These are phyloP conservation scores for Magallana nippona DNA, from an alignment of 2,888 invertebrate species.

Conservation along the genomic window DNA sequence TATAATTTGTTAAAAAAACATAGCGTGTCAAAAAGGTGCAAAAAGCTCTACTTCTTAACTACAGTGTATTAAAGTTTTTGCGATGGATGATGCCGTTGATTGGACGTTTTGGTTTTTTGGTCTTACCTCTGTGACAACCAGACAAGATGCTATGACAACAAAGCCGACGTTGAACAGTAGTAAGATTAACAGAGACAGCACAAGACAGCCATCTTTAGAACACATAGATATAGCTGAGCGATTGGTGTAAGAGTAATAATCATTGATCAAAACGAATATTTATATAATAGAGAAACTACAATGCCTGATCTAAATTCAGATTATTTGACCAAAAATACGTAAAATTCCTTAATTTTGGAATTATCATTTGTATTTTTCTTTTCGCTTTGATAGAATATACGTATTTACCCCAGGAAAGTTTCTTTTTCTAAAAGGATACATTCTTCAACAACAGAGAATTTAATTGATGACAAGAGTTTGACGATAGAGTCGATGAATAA, in stretches of 20 bases:
- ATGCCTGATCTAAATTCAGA: no score
- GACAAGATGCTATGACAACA: slow-evolving; percentile 62
- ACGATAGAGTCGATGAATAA: slow-evolving; percentile 72
- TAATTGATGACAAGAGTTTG: slow-evolving; percentile 64
- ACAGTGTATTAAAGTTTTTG: no score
- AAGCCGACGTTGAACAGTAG: slow-evolving; percentile 68
- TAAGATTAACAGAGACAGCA: slow-evolving; percentile 62
- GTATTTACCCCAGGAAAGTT: no score
- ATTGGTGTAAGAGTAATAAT: background rate
- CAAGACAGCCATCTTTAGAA: slow-evolving; percentile 65
- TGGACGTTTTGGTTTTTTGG: background rate
- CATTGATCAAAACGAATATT: no score
- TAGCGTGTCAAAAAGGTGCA: no score
- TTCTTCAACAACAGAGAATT: slow-evolving; percentile 64
- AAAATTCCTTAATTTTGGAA: no score
- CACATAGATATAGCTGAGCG: slow-evolving; percentile 62
- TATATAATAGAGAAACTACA: no score
- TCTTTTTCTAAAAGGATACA: slow-evolving; percentile 66
- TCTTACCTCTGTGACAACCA: slow-evolving; percentile 68
- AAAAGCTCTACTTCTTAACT: no score
- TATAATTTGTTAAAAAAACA: background rate
- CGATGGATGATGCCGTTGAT: no score
- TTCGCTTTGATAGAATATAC: no score
- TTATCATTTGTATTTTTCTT: no score
- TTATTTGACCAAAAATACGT: no score